Percentiles rank a stretch among this genome's conserved stretches.
These are phyloP conservation scores for Panagrolaimus sp. DNA, from an alignment of 1,140 invertebrate species.

Conservation along the genomic window DNA sequence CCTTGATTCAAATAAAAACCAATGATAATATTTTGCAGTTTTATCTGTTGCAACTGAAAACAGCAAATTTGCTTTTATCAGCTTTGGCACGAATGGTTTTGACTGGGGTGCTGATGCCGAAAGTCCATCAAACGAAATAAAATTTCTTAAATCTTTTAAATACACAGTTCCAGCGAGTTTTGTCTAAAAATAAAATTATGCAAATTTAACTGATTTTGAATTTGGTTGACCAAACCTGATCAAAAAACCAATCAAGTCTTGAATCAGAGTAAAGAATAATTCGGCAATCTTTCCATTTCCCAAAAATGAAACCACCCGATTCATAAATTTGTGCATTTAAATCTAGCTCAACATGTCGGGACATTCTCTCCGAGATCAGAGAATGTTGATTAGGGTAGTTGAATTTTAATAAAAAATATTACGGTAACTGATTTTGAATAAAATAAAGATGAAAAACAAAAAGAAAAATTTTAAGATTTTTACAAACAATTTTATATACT, in stretches of 20 bases:
- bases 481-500: too few species aligned
- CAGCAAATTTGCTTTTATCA: constrained; percentile 5
- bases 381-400: too few species aligned
- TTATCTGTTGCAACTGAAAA: neutral
- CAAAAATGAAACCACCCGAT: constrained; percentile 8
- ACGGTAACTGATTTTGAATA: too few species aligned
- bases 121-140: neutral
- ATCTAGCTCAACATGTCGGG: neutral
- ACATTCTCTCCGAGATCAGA: neutral
- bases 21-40: constrained; percentile 9
- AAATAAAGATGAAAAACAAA: too few species aligned
- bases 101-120: neutral
- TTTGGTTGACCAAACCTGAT: neutral
- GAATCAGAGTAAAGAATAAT: constrained; percentile 17
- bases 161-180: constrained; percentile 1
- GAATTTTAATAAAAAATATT: too few species aligned
- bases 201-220: neutral
- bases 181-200: constrained; percentile 2
- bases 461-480: too few species aligned
- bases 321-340: constrained; percentile 6
- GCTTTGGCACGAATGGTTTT: constrained; percentile 6
- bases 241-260: constrained; percentile 3
- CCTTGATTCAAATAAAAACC: constrained; percentile 10
- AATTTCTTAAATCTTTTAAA: constrained; percentile 2
- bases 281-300: constrained; percentile 12